Percentiles rank a stretch among this genome's conserved stretches.
phyloP scores from a whole-genome alignment of 2,888 invertebrate genomes.

The Auanema freiburgensis region DNA sequence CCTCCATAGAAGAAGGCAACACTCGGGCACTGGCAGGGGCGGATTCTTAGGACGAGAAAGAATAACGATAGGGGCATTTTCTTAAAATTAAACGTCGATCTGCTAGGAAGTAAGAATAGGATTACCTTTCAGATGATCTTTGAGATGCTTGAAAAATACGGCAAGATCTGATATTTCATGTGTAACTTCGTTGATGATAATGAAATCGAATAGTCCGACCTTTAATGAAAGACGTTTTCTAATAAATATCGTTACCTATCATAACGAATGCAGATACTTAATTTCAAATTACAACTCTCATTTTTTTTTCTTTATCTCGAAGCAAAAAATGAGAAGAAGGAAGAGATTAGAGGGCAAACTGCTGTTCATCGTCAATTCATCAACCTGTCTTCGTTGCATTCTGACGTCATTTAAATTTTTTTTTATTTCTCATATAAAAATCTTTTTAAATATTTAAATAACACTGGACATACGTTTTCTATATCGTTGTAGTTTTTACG shows the following conservation, averaged over 20 bases:
- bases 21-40: conserved; percentile 45
- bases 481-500: conserved; percentile 18
- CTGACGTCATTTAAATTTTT: too few relatives aligned
- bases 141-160: conserved; percentile 36
- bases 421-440: too few relatives aligned
- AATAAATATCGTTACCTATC: not conserved
- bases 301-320: too few relatives aligned
- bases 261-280: too few relatives aligned
- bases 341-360: too few relatives aligned
- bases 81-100: conserved; percentile 16
- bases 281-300: too few relatives aligned
- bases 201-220: conserved; percentile 44
- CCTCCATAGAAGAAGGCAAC: conserved; percentile 45
- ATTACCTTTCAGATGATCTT: conserved; percentile 29
- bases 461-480: not conserved
- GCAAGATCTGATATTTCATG: conserved; percentile 42
- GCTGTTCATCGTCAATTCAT: too few relatives aligned
- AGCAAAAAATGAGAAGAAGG: too few relatives aligned
- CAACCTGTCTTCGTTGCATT: not conserved
- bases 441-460: too few relatives aligned
- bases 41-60: conserved; percentile 49
- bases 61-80: conserved; percentile 38
- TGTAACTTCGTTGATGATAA: conserved; percentile 46
- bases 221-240: conserved; percentile 17
- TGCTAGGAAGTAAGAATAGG: not conserved